These are phyloP conservation scores for Petrocephalus microphthalmus DNA, from an alignment of 2,113 vertebrate genomes.

Conservation along the genomic window DNA sequence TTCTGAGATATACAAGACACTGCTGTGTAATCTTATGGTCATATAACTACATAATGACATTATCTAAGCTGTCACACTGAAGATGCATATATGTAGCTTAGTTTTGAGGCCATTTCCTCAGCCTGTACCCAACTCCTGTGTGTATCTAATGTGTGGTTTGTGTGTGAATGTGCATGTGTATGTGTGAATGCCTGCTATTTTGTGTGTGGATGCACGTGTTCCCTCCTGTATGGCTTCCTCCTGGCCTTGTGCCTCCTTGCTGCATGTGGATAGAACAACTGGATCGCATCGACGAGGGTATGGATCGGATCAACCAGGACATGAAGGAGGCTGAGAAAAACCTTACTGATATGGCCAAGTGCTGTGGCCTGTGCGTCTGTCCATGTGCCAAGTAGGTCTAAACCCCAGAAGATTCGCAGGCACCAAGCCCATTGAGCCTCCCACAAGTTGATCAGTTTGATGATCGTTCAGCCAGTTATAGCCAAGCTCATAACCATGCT, in stretches of 20 bases:
- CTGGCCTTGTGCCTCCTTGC: not conserved
- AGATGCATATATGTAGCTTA: not conserved
- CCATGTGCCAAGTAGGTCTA: constrained; percentile 49
- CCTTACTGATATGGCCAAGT: constrained; percentile 55
- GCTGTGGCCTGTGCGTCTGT: constrained; percentile 51
- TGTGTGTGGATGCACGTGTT: not conserved
- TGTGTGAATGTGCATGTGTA: constrained; percentile 12
- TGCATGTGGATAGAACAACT: constrained; percentile 46
- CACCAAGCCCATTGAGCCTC: not conserved
- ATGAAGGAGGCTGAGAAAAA: constrained; percentile 62
- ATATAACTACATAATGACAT: not conserved
- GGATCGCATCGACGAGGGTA: constrained; percentile 52
- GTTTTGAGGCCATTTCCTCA: not conserved
- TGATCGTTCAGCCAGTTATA: not conserved
- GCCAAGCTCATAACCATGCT: not conserved
- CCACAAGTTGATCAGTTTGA: not conserved
- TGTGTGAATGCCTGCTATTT: not conserved
- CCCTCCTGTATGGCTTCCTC: constrained; percentile 12
- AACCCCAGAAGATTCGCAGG: not conserved
- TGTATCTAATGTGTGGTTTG: not conserved
- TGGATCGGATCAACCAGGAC: constrained; percentile 58
- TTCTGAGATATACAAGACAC: not conserved
- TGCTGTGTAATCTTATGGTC: not conserved
- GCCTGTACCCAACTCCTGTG: not conserved
- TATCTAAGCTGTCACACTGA: not conserved